Conservation (phyloP, 92 coral and sea anemone genomes). For the Actinernus sp. region DNA sequence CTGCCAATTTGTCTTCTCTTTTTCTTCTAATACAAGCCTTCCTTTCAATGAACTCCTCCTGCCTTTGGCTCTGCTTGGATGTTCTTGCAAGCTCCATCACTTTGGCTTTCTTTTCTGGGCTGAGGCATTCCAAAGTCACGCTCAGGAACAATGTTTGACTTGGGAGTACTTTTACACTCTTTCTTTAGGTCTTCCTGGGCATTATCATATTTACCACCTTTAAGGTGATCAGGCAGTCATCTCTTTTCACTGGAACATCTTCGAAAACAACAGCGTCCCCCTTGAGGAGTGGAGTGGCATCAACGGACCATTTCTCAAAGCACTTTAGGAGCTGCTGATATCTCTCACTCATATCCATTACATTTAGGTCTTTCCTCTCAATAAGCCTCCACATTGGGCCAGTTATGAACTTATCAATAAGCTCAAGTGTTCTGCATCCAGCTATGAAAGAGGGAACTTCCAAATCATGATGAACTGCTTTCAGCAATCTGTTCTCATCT, state of each 20-base stretch:
- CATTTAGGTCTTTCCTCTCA: slow-evolving; percentile 15
- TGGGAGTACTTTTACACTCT: slow-evolving; percentile 17
- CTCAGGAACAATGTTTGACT: slow-evolving; percentile 18
- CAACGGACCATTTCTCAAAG: too few species aligned
- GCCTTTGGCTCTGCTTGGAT: slow-evolving; percentile 7
- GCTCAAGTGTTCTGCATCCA: too few species aligned
- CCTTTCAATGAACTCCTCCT: slow-evolving; percentile 10
- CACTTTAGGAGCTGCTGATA: slow-evolving; percentile 14
- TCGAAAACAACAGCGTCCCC: slow-evolving; percentile 16
- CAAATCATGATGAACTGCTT: too few species aligned
- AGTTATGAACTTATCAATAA: slow-evolving; percentile 47
- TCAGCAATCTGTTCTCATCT: slow-evolving; percentile 27
- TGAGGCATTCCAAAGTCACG: slow-evolving; percentile 19
- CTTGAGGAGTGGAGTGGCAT: slow-evolving; percentile 24
- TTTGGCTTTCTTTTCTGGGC: not conserved
- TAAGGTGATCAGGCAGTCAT: slow-evolving; percentile 14
- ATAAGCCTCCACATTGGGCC: slow-evolving; percentile 44
- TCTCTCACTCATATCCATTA: slow-evolving; percentile 21
- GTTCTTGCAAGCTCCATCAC: slow-evolving; percentile 15
- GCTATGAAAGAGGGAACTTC: too few species aligned
- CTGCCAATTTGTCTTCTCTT: slow-evolving; percentile 11
- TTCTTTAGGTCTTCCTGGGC: not conserved
- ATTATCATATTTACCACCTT: slow-evolving; percentile 20
- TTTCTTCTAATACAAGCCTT: slow-evolving; percentile 10
- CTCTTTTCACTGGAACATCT: not conserved